Conservation (phyloP, 2,797 vertebrate species). For the Craterocephalus amniculus region DNA sequence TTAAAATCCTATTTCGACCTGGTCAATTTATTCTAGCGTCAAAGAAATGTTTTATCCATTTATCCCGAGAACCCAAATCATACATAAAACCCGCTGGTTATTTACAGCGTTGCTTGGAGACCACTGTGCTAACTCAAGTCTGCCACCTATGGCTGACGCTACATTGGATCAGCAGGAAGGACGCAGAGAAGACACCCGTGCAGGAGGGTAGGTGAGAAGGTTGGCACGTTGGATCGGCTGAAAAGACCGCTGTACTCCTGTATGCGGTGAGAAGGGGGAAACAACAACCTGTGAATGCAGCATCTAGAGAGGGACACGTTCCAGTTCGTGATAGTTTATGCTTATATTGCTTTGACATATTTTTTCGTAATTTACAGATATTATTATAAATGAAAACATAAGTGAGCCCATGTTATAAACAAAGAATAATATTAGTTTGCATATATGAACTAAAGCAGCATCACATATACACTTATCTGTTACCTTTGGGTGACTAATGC, state of each 20-base stretch:
- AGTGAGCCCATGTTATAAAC: too few relatives aligned
- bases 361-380: too few relatives aligned
- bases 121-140: constrained; percentile 25
- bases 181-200: not conserved
- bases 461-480: too few relatives aligned
- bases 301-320: too few relatives aligned
- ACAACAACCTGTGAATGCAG: too few relatives aligned
- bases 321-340: constrained; percentile 39
- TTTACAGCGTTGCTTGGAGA: constrained; percentile 80
- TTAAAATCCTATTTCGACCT: not conserved
- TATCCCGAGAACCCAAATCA: constrained; percentile 4
- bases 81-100: constrained; percentile 25
- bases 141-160: constrained; percentile 23
- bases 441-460: too few relatives aligned
- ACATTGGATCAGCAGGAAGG: not conserved
- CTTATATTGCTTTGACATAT: too few relatives aligned
- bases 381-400: too few relatives aligned
- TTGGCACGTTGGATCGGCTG: not conserved
- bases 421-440: too few relatives aligned
- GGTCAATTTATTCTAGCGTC: constrained; percentile 9
- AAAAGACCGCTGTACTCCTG: not conserved
- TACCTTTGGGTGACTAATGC: too few relatives aligned
- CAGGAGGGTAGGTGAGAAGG: too few relatives aligned
- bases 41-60: constrained; percentile 48
- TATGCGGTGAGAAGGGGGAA: not conserved